Evolutionary conservation across 2,113 vertebrate genomes (phyloP).

Genomic region (Ceyx melanurus): DNA sequence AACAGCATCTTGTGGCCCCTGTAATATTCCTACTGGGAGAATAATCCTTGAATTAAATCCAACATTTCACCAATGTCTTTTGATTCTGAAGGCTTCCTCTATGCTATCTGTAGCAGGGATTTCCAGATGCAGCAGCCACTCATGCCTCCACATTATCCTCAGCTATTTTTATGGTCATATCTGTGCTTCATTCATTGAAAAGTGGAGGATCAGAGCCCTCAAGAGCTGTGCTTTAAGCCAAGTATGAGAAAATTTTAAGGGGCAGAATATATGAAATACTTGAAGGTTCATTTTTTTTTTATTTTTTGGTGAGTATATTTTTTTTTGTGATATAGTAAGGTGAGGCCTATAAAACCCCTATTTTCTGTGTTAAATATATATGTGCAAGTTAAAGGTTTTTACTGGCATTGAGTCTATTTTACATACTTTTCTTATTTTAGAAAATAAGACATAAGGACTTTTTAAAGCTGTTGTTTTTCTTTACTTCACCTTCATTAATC

Average conservation of each 20-base stretch:
- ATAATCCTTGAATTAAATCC: not conserved
- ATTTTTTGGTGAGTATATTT: not conserved
- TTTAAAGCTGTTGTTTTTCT: conserved; percentile 63
- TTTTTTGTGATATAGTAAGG: not conserved
- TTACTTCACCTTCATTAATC: conserved; percentile 69
- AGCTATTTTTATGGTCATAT: not conserved
- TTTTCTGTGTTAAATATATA: not conserved
- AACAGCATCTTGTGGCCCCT: not conserved
- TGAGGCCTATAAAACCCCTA: not conserved
- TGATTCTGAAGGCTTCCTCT: not conserved
- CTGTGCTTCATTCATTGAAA: not conserved
- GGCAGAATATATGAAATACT: not conserved
- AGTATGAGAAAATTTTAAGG: not conserved
- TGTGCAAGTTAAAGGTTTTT: not conserved
- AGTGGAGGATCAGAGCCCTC: not conserved
- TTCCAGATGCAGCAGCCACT: not conserved
- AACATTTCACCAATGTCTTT: not conserved
- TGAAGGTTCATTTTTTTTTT: not conserved
- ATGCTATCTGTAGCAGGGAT: not conserved
- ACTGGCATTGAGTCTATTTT: not conserved
- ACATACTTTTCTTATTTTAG: not conserved
- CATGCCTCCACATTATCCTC: not conserved
- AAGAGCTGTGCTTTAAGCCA: not conserved
- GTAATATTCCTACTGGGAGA: not conserved
- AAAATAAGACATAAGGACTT: conserved; percentile 44